Evolutionary conservation across 1,140 invertebrate genomes (phyloP).

Genomic region (Hermetia illucens): DNA sequence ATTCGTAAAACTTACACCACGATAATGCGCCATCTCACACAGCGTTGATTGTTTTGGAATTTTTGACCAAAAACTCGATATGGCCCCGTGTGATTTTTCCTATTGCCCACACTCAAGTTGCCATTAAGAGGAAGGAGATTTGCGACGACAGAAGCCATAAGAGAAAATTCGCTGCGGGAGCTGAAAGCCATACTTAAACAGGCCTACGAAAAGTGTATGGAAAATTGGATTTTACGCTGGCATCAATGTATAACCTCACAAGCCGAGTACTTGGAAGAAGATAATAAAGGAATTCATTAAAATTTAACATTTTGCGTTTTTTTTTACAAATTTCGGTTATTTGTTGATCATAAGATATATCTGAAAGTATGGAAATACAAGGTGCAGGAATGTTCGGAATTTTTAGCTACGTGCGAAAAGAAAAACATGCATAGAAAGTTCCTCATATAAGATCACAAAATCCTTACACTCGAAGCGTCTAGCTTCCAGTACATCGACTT

Average conservation of each 20-base stretch:
- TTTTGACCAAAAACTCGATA: conserved; percentile 15
- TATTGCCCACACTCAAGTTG: too few species aligned
- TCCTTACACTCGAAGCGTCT: too few species aligned
- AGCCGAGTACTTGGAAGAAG: conserved; percentile 1
- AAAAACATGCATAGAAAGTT: too few species aligned
- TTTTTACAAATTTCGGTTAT: too few species aligned
- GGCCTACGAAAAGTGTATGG: conserved; percentile 1
- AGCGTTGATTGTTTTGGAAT: conserved; percentile 4
- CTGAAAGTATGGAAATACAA: too few species aligned
- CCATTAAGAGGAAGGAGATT: conserved; percentile 6
- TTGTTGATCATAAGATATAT: too few species aligned
- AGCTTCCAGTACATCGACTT: too few species aligned
- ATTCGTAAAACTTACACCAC: conserved; percentile 11
- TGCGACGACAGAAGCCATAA: neutral
- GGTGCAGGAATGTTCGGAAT: too few species aligned
- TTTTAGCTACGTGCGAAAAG: too few species aligned
- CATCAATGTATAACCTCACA: conserved; percentile 1
- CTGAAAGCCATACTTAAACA: conserved; percentile 1
- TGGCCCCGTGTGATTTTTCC: too few species aligned
- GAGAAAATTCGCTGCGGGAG: conserved; percentile 1
- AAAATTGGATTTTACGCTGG: neutral
- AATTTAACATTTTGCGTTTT: too few species aligned
- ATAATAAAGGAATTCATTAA: neutral
- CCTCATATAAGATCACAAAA: too few species aligned
- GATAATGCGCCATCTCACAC: conserved; percentile 8